Evolutionary conservation across 2,888 invertebrate genomes (phyloP).

Genomic region (Anoplius nigerrimus): DNA sequence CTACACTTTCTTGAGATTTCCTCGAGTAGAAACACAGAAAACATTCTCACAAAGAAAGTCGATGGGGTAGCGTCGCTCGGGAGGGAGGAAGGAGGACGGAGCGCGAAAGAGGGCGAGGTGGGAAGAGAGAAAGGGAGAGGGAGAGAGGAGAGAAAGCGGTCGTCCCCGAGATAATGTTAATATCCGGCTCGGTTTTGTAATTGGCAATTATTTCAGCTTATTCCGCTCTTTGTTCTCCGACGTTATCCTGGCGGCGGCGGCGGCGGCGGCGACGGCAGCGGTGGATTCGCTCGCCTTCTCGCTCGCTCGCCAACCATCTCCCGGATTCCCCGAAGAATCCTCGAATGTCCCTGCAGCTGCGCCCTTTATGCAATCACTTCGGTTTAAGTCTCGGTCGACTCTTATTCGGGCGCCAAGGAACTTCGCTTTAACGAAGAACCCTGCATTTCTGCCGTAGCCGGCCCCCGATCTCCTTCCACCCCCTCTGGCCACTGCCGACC

Average conservation of each 20-base stretch:
- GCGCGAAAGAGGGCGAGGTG: background rate
- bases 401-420: constrained; percentile 35
- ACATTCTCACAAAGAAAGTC: constrained; percentile 43
- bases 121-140: background rate
- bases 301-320: constrained; percentile 23
- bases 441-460: background rate
- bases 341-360: constrained; percentile 36
- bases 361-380: constrained; percentile 50
- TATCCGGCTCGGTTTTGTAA: constrained; percentile 65
- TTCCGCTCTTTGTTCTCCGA: constrained; percentile 61
- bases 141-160: constrained; percentile 6
- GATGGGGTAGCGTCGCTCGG: background rate
- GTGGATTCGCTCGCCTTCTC: too few relatives aligned
- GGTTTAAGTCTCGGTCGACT: constrained; percentile 33
- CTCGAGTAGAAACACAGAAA: constrained; percentile 35
- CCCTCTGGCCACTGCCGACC: background rate
- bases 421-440: constrained; percentile 36
- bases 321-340: constrained; percentile 52
- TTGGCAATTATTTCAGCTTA: constrained; percentile 68
- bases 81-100: background rate
- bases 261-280: too few relatives aligned
- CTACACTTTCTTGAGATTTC: constrained; percentile 28
- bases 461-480: background rate
- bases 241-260: constrained; percentile 42
- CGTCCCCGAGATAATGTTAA: constrained; percentile 63